Evolutionary conservation across 2,113 vertebrate species (phyloP).

Genomic region (Plecotus auritus): DNA sequence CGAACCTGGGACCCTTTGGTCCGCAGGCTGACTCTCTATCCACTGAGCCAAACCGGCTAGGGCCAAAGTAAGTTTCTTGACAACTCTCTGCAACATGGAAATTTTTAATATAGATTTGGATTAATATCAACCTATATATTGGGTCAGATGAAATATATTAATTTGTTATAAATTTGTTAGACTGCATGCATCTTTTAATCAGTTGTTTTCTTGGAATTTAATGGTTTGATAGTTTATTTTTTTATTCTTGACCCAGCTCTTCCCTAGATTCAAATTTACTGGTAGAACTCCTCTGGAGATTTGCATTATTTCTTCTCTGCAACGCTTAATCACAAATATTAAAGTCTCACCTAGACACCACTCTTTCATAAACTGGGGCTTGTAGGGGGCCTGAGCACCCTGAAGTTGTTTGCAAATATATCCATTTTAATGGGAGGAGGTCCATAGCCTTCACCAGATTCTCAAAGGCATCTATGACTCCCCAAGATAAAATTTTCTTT

Average conservation of each 20-base stretch:
- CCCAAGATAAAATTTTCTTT: not conserved
- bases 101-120: not conserved
- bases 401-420: not conserved
- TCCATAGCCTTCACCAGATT: not conserved
- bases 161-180: constrained; percentile 21
- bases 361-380: not conserved
- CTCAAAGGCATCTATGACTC: not conserved
- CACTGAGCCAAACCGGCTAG: no score
- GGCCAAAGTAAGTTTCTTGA: not conserved
- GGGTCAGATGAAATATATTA: not conserved
- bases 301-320: constrained; percentile 29
- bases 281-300: constrained; percentile 22
- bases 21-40: no score
- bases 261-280: not conserved
- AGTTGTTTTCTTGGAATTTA: constrained; percentile 23
- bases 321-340: constrained; percentile 8
- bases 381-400: not conserved
- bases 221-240: not conserved
- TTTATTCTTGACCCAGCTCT: not conserved
- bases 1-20: no score
- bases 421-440: not conserved
- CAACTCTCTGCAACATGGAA: not conserved
- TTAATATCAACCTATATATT: constrained; percentile 23
- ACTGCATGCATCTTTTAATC: not conserved
- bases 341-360: not conserved